These are phyloP conservation scores for Cirrhinus mrigala DNA, from an alignment of 2,797 vertebrate genomes.

Conservation along the genomic window DNA sequence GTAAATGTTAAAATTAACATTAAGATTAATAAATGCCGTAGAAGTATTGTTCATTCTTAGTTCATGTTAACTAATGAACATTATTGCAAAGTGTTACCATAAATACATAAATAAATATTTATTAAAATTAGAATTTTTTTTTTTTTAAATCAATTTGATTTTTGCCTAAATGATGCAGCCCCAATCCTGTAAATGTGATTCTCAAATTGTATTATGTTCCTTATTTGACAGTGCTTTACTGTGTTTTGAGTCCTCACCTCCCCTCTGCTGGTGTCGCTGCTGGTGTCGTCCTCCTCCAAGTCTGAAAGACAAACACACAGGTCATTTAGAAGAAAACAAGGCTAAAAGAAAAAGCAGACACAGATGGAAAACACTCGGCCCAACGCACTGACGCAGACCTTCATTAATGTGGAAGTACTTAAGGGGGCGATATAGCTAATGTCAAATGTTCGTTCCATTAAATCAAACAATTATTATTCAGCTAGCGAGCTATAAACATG, in stretches of 20 bases:
- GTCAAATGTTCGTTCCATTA: background rate
- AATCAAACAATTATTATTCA: background rate
- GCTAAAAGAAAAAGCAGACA: background rate
- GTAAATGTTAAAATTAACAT: no score
- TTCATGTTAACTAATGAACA: no score
- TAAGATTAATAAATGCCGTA: no score
- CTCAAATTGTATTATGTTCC: background rate
- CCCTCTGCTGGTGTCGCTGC: slow-evolving; percentile 75
- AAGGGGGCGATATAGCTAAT: background rate
- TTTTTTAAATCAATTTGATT: background rate
- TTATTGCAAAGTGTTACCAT: no score
- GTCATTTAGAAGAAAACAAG: background rate
- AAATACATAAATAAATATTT: background rate
- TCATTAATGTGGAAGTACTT: background rate
- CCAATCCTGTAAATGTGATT: background rate
- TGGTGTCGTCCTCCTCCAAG: slow-evolving; percentile 78
- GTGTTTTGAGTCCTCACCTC: slow-evolving; percentile 70
- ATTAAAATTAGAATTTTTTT: background rate
- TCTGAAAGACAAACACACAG: slow-evolving; percentile 65
- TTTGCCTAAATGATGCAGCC: background rate
- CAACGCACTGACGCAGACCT: background rate
- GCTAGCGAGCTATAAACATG: background rate
- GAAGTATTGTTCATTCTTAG: no score
- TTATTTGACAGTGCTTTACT: no score
- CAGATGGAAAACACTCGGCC: background rate